Evolutionary conservation across 1,140 invertebrate genomes (phyloP), one percentile per base, ranked within the genome.

Genomic region (Solenopsis invicta): DNA sequence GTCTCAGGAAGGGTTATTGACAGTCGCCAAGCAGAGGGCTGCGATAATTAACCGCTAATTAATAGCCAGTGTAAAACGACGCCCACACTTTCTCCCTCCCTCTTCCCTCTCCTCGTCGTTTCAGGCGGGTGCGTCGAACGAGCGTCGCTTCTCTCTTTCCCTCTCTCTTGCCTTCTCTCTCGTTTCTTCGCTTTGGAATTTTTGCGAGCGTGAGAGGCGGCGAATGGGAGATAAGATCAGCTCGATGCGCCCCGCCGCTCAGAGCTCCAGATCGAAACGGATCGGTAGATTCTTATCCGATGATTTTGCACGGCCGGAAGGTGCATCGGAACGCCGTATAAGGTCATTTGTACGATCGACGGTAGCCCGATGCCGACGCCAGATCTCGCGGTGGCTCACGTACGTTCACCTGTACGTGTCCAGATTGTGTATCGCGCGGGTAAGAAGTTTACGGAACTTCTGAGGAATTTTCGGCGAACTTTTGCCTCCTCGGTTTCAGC

Each of bases 31-130:
- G 86, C 80, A 80, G 69, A 87, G 75, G 34, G 41, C 12, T 84
- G 88, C 85, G 88, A 92, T 91, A 93, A 93, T 93, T 93, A 93
- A 93, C 80, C 59, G 88, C 85, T 92, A 92, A 93, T 93, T 93
- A 93, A 93, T 92, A 92, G 89, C 86, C 90, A 71, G 74, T 13
- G 86, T 64, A 77, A 87, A 74, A 52, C 71, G 72, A 88, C 86
- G 86, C 81, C 88, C 87, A 85, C 76, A 45, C 74, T 71, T 59
- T 69, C 62, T 24, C 21, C 48, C 24, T 45, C 50, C 41, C 29
- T 41, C 10, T 75, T 50, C 37, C n/a, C 61, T 76, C n/a, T 34
- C 13, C 50, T 24, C 18, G 12, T 50, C 24, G 34, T 74, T 66
- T 66, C 24, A 34, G 52, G 56, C 54, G 54, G 37, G 29, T 24